Base-by-base conservation (phyloP, 2,113 vertebrate species). In the Hystrix brachyura region DNA sequence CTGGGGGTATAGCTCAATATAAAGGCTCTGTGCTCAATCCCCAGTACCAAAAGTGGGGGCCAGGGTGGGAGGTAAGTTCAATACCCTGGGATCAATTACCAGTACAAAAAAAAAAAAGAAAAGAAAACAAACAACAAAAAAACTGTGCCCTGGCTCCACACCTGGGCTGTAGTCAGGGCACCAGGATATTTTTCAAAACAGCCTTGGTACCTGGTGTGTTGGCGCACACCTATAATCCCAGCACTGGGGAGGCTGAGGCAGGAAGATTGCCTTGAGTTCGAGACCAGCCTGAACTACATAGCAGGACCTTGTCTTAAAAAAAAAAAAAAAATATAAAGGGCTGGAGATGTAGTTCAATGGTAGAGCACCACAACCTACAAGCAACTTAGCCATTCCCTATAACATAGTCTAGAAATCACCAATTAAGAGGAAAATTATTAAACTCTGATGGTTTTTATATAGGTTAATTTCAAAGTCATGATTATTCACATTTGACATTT, bases 401-500 rank as follows among this genome's bases (percentile, higher is more conserved):
- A 60, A 80, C 34, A 57, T 43, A 23, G 38, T 51, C 78, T 94
- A 76, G 84, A 90, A 90, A 74, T 79, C 48, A 76, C 34, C 64
- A 96, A 83, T 87, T 67, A 93, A 83, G 60, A 88, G 25, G 62
- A 87, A 94, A 94, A 78, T 48, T 85, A 87, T 60, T 57, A 74
- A 90, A 92, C 62, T 55, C 71, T 86, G 81, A 86, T 89, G 53
- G 55, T 7, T 79, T 95, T 29, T 18, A 78, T 34, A 72, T 96
- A 76, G 38, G 38, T 85, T 85, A 67, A 95, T 60, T 89, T 95
- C 71, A 95, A 89, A 93, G 34, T 13, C 21, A 15, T 67, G 38
- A 60, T 86, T 91, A 83, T 83, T 95, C 57, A 87, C 83, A 74
- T 79, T 96, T 86, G 32, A 87, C 55, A 82, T 96, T 96, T 90